Conservation (phyloP, 1,140 invertebrate genomes). For the Bombus confusus region DNA sequence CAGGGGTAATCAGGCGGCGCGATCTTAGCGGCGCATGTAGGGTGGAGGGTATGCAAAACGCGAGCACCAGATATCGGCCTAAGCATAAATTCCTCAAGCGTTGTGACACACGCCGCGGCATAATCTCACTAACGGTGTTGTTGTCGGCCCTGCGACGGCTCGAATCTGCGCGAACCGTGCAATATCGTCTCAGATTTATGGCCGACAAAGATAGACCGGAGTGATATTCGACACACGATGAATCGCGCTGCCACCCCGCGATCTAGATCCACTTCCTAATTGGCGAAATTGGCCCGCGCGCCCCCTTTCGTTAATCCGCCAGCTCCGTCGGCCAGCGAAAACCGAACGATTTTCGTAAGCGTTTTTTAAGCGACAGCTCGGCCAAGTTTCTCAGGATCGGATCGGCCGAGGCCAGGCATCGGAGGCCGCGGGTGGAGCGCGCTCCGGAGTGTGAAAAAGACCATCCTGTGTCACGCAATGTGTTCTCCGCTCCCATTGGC, state of each 20-base stretch:
- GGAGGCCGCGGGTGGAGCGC: slow-evolving; percentile 59
- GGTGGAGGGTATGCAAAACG: slow-evolving; percentile 60
- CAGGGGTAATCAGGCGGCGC: slow-evolving; percentile 44
- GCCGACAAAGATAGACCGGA: slow-evolving; percentile 53
- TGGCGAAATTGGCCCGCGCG: slow-evolving; percentile 60
- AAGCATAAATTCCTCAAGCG: slow-evolving; percentile 73
- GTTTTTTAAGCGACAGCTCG: not conserved
- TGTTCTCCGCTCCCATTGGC: slow-evolving; percentile 62
- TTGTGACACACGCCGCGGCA: slow-evolving; percentile 66
- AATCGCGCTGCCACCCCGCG: slow-evolving; percentile 43
- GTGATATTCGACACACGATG: slow-evolving; percentile 65
- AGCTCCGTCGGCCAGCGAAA: not conserved
- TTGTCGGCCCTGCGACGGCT: slow-evolving; percentile 45
- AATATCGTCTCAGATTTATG: slow-evolving; percentile 71
- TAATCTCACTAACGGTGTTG: slow-evolving; percentile 66
- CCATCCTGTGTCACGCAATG: slow-evolving; percentile 67
- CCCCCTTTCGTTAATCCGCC: not conserved
- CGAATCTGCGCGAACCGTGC: slow-evolving; percentile 66
- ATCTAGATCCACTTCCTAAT: slow-evolving; percentile 56
- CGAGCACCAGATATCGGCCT: slow-evolving; percentile 68
- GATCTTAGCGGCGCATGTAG: slow-evolving; percentile 53
- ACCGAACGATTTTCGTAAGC: not conserved
- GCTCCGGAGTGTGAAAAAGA: slow-evolving; percentile 65
- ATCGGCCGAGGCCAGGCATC: not conserved
- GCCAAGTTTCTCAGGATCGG: not conserved